These are phyloP conservation scores for Spheniscus mendiculus DNA, from an alignment of 2,113 vertebrate species.

Conservation along the genomic window DNA sequence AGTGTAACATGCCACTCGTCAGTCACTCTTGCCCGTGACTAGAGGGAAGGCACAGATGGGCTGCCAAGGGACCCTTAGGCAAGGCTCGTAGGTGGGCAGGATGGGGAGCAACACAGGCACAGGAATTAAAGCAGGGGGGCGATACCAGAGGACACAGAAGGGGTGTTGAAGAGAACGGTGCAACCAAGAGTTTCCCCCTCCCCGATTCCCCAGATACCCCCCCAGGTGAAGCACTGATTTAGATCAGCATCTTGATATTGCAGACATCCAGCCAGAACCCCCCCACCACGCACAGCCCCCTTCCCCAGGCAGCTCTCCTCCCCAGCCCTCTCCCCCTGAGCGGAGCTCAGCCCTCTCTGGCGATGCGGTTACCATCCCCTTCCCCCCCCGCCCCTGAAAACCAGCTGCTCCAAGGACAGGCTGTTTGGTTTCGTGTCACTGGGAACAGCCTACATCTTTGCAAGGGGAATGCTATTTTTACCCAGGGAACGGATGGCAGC, in stretches of 20 bases:
- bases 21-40: fast-evolving
- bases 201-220: fast-evolving
- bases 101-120: background rate
- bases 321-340: fast-evolving
- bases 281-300: fast-evolving
- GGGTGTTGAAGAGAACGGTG: fast-evolving
- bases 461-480: background rate
- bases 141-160: background rate
- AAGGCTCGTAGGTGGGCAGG: fast-evolving
- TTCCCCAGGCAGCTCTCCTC: too few species aligned
- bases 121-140: background rate
- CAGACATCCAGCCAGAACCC: background rate
- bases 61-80: background rate
- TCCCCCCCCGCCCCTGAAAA: background rate
- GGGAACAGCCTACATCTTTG: background rate
- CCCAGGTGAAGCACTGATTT: background rate
- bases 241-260: fast-evolving
- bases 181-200: background rate
- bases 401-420: background rate
- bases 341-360: background rate
- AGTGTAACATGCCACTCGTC: fast-evolving
- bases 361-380: fast-evolving
- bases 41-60: background rate
- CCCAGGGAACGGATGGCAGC: background rate
- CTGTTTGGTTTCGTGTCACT: background rate